Base-by-base conservation (phyloP, 2,797 vertebrate species). In the Poecilia wingei region DNA sequence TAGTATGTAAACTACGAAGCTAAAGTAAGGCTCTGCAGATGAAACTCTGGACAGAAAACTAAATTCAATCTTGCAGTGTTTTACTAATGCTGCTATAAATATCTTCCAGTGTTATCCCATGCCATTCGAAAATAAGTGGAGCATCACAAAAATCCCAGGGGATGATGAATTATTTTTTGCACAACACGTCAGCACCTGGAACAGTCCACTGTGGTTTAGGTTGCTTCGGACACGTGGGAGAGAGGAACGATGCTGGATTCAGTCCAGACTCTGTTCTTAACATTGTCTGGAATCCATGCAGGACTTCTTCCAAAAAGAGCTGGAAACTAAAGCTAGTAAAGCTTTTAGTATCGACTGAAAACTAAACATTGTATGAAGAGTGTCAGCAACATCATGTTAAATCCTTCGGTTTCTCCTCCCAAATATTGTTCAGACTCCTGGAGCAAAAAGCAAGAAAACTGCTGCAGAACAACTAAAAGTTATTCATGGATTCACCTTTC, bases 131-230 rank as follows among this genome's bases (percentile, higher is more conserved):
- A 41, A 18, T 55, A 16, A 55, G 25, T 22, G 51, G 13, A 55
- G 14, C 18, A 41, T 53, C 36, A 2, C 36, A 74, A 28, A 43
- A 51, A 43, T 53, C 33, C 14, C 39, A 18, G 39, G 39, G 39
- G n/a, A 28, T 14, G 4, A 74, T 31, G 16, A 28, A 43, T 74
- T 10, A 59, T 43, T 57, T 39, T 57, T 57, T 74, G 33, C 51
- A 18, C 51, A 74, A 25, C 6, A 41, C 1, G 36, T 74, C 72
- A 57, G 51, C 12, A 53, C 33, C 36, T 8, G 20, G 33, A 74
- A 74, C 10, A 74, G n/a, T 74, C 73, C 55, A 3, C 25, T 74
- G n/a, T 74, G 73, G 53, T 43, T 74, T 45, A 31, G n/a, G 14
- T 20, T 74, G 41, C 73, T 59, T 16, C 14, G 14, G 25, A 43